Conservation (phyloP, 1,140 invertebrate genomes). For the Globodera rostochiensis region DNA sequence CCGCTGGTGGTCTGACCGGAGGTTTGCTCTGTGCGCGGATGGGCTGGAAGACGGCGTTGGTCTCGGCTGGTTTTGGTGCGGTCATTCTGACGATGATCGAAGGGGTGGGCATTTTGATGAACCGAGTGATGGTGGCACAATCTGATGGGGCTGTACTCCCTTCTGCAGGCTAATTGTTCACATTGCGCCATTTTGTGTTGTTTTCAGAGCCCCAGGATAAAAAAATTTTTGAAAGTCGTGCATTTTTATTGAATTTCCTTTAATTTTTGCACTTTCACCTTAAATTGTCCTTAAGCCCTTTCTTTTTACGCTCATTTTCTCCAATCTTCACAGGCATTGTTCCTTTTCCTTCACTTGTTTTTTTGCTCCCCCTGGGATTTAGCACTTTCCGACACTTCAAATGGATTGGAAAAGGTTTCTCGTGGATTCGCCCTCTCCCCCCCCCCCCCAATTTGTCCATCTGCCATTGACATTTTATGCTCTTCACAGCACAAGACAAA, state of each 20-base stretch:
- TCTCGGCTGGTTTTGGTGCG: slow-evolving; percentile 90
- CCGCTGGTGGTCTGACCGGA: slow-evolving; percentile 90
- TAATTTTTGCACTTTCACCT: background rate
- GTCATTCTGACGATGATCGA: slow-evolving; percentile 91
- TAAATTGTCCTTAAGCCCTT: background rate
- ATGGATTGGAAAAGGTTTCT: too few relatives aligned
- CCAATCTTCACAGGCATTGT: background rate
- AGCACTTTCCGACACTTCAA: too few relatives aligned
- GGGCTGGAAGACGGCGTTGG: slow-evolving; percentile 86
- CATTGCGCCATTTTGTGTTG: background rate
- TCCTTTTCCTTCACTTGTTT: background rate
- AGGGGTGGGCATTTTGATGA: slow-evolving; percentile 84
- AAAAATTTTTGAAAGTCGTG: background rate
- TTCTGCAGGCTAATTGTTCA: slow-evolving; percentile 9
- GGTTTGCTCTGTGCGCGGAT: slow-evolving; percentile 78
- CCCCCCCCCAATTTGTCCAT: too few relatives aligned
- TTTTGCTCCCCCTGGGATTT: too few relatives aligned
- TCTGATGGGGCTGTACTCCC: slow-evolving; percentile 24
- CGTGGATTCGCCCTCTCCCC: too few relatives aligned
- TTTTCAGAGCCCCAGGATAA: background rate
- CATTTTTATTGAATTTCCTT: background rate
- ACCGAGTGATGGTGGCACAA: slow-evolving; percentile 40
- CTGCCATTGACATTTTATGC: too few relatives aligned
- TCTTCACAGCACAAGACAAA: too few relatives aligned
- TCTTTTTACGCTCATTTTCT: background rate